Evolutionary conservation across 2,888 invertebrate species (phyloP).

Genomic region (Agrotis segetum): DNA sequence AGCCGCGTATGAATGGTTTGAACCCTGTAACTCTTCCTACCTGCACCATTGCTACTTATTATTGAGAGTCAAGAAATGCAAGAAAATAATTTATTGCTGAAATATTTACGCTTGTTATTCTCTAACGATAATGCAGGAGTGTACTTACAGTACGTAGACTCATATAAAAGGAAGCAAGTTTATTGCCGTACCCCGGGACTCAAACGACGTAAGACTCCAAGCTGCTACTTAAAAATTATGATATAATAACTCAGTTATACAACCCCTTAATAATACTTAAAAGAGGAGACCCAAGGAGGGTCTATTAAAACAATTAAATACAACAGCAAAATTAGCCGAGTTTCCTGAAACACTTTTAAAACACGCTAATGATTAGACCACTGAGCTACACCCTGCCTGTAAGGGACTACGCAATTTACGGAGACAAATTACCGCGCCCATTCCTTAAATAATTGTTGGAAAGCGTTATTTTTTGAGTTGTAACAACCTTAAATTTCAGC

Average conservation of each 20-base stretch:
- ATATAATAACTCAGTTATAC: neutral
- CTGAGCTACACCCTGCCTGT: neutral
- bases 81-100: neutral
- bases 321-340: neutral
- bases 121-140: neutral
- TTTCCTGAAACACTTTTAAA: neutral
- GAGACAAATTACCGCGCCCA: conserved; percentile 16
- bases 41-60: neutral
- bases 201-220: neutral
- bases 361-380: neutral
- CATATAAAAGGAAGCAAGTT: too few relatives aligned
- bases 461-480: neutral
- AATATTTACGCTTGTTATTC: neutral
- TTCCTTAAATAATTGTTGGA: conserved; percentile 9
- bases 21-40: neutral
- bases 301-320: neutral
- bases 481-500: neutral
- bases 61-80: neutral
- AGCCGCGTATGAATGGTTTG: conserved; percentile 7
- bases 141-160: neutral
- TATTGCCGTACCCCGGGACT: neutral
- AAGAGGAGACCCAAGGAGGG: too few relatives aligned
- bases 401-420: conserved; percentile 3
- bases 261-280: too few relatives aligned
- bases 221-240: neutral